Base-by-base conservation (phyloP, 2,113 vertebrate species). In the Neolamprologus kungweensis region DNA sequence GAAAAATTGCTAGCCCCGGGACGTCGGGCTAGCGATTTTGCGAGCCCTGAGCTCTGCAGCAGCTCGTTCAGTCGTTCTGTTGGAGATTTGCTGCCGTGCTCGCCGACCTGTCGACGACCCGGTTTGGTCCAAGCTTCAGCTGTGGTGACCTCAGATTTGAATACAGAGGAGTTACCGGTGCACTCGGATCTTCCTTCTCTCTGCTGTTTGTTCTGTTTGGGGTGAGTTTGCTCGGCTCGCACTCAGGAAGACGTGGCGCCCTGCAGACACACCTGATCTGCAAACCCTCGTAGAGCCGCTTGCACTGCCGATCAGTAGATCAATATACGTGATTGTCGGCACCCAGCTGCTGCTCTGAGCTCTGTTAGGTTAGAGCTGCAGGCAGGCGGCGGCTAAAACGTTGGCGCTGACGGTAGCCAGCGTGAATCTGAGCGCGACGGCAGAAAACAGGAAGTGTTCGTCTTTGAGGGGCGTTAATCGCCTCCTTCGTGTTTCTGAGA, bases 361-460 rank as follows among this genome's bases (percentile, higher is more conserved):
- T 58, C 57, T 17, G 8, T 58, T 31, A 58, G 26, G 0, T 58
- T 31, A 31, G 14, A 35, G 28, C 28, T 58, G 55, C 58, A 60
- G 28, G 2, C 28, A 60, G 28, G 9, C 3, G 10, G 17, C 17
- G 2, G 60, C 31, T 35, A n/a, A 65, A 65, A n/a, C 1, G 35
- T 23, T 21, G 4, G n/a, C 2, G 12, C 35, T 23, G n/a, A 71
- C 1, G 5, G 35, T 40, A 40, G 63, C 11, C 35, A 68, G 1
- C 5, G 2, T 42, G 37, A 42, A 23, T 23, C 65, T 26, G 35
- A 14, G 35, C 0, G 8, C 1, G n/a, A 71, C 3, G 6, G 37
- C 65, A 71, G 65, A 73, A 73, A 73, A 73, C 65, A 7, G 37
- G 68, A 73, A 73, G 37, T 73, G 40, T 45, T 26, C 13, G 3